Base-by-base conservation (phyloP, 2,113 vertebrate genomes). In the Fregetta grallaria region DNA sequence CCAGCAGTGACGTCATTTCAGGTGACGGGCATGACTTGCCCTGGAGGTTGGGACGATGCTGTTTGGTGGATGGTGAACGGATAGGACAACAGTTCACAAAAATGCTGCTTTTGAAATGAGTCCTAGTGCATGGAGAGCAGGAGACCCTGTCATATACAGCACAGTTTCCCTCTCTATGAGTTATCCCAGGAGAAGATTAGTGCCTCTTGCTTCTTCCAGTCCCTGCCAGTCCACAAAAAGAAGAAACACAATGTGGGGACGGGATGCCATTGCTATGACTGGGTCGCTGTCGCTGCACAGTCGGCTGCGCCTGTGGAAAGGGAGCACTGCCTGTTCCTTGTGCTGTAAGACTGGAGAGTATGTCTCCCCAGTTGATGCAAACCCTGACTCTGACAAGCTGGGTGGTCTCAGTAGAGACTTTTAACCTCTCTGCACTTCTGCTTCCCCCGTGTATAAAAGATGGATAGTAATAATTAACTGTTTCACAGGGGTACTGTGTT, bases 391-490 rank as follows among this genome's bases (percentile, higher is more conserved):
- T 70, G 49, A 63, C 83, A 70, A 92, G 58, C 76, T 95, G 90
- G 86, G 91, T 97, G 93, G 95, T 96, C 92, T 93, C 74, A 42
- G 81, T 21, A 34, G 45, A 87, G 85, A 27, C 85, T 83, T 93
- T 65, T 75, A 93, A 95, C 84, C 81, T 94, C 81, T 73, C 74
- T 38, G 44, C 59, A 40, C 50, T 95, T 90, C 86, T 91, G 62
- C 59, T 88, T 94, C 81, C 75, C 42, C 63, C n/a, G 1, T 52
- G 55, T 71, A 47, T 67, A 82, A 93, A 88, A 92, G 3, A 6
- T 17, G 58, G 49, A 62, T 25, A 91, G 66, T 63, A 87, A 88
- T 90, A 95, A 96, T 90, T 91, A 86, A 90, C 84, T 66, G 38
- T 88, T 91, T 92, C 78, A 73, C 77, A 74, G 89, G 73, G 67